Evolutionary conservation across 2,113 vertebrate species (phyloP).

Genomic region (Psophia crepitans): DNA sequence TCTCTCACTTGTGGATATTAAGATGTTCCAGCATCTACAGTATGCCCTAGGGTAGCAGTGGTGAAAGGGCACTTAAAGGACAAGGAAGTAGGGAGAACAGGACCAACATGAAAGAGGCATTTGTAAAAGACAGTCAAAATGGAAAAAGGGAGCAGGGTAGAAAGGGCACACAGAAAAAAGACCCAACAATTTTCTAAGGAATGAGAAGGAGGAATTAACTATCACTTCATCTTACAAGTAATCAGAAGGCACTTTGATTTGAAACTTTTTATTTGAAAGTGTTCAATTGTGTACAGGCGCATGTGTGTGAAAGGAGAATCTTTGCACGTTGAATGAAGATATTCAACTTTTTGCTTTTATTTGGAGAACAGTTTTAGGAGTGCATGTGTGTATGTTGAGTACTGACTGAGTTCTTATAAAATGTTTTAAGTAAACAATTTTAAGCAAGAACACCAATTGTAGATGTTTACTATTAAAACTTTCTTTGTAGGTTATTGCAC

Average conservation of each 20-base stretch:
- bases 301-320: background rate
- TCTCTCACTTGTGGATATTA: background rate
- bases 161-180: background rate
- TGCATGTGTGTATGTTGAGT: background rate
- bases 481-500: constrained; percentile 80
- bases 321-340: background rate
- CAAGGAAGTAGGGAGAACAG: background rate
- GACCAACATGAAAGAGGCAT: background rate
- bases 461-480: constrained; percentile 77
- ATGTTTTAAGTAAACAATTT: constrained; percentile 35
- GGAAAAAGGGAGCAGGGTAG: background rate
- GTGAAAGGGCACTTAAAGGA: background rate
- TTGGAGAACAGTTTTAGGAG: background rate
- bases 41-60: background rate
- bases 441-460: constrained; percentile 52
- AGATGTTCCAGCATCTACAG: background rate
- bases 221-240: background rate
- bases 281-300: background rate
- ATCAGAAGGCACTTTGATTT: background rate
- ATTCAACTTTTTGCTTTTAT: background rate
- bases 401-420: background rate
- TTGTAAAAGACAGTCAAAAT: background rate
- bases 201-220: background rate
- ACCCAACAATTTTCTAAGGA: background rate
- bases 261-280: background rate